Percentiles rank a stretch among this genome's conserved stretches.
These are phyloP conservation scores for Apodemia zela DNA, from an alignment of 2,888 invertebrate species.

Conservation along the genomic window DNA sequence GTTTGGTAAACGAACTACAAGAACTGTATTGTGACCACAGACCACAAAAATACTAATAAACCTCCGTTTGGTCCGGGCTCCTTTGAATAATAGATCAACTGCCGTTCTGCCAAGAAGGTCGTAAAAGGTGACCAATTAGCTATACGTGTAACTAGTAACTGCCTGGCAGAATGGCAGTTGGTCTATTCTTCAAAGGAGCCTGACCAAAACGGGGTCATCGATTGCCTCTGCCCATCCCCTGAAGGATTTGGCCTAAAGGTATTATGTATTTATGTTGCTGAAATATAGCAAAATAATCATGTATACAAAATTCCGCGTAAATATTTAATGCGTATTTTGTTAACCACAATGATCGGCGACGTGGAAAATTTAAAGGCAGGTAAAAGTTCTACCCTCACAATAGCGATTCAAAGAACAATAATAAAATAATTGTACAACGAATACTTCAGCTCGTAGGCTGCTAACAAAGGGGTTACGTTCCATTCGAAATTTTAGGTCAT, in stretches of 20 bases:
- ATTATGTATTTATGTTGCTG: neutral
- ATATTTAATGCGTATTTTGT: neutral
- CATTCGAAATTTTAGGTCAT: constrained; percentile 8
- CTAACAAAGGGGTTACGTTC: neutral
- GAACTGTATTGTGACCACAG: too few relatives aligned
- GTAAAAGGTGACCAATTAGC: too few relatives aligned
- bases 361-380: neutral
- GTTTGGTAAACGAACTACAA: too few relatives aligned
- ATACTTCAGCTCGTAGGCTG: constrained; percentile 4
- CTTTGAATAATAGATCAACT: too few relatives aligned
- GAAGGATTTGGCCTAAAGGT: too few relatives aligned
- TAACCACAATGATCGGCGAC: neutral
- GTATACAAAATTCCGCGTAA: neutral
- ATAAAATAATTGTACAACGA: neutral
- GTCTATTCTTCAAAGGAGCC: too few relatives aligned
- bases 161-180: too few relatives aligned
- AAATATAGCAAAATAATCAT: neutral
- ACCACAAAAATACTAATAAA: too few relatives aligned
- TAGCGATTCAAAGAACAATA: constrained; percentile 11
- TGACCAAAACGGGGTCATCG: too few relatives aligned
- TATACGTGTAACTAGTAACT: too few relatives aligned
- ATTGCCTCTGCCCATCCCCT: neutral
- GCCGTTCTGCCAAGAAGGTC: too few relatives aligned
- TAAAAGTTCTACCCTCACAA: neutral
- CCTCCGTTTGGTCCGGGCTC: too few relatives aligned